Evolutionary conservation across 2,888 invertebrate genomes (phyloP), one percentile per base, ranked within the genome.

Genomic region (Glyphotaelius pellucidus): DNA sequence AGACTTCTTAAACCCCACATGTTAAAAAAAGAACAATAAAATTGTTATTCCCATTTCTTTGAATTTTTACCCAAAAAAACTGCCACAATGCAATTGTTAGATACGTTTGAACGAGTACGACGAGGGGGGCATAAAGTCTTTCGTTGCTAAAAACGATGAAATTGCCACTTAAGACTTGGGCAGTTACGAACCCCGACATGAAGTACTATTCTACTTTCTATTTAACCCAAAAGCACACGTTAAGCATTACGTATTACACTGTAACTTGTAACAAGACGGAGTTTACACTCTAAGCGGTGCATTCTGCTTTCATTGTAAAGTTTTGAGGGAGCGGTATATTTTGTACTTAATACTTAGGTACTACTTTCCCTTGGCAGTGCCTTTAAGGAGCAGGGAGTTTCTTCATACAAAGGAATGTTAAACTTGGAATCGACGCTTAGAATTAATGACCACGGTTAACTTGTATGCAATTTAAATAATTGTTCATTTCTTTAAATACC

Each of bases 121-220:
- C 80, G 15, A 1, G 80, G 89, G 42, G 52, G 80, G 90, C 25
- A 32, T 47, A 88, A 91, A 88, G 81, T 89, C 91, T 79, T 90
- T 89, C 87, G 52, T 80, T 83, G 88, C 87, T 91, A 91, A 91
- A 91, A 91, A 91, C 89, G 84, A 80, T 83, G 86, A 91, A 93
- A 93, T 93, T 92, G 92, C 92, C 93, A 92, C 93, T 92, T 92
- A 92, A 92, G 92, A 87, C 89, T 92, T 92, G 92, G 93, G 81
- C 91, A 92, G 93, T 91, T 92, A 67, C 42, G 47, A 84, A 84
- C 91, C 88, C 81, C 89, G 90, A 67, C 90, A 90, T 47, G 83
- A 35, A 35, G 42, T 35, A 90, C 42, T 90, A 81, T 47, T 67
- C 81, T 84, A 90, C 83, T 67, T 90, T 67, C 67, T 90, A 67